These are phyloP conservation scores for Clunio marinus DNA, from an alignment of 2,888 invertebrate species.

Conservation along the genomic window DNA sequence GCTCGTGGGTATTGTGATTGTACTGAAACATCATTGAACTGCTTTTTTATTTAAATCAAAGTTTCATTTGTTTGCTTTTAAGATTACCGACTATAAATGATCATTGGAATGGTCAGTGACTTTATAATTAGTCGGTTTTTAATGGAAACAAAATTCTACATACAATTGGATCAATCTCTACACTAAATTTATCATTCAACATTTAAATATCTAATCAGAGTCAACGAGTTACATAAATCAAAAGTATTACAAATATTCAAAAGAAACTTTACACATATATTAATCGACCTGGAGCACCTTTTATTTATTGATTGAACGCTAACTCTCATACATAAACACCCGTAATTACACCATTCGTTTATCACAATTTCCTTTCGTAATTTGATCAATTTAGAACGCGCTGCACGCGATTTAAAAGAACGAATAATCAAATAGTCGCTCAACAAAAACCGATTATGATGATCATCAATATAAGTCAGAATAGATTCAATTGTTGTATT, in stretches of 20 bases:
- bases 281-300: too few species aligned
- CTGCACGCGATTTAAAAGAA: constrained; percentile 12
- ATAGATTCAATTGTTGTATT: background rate
- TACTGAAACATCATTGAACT: background rate
- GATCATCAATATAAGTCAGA: background rate
- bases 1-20: background rate
- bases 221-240: too few species aligned
- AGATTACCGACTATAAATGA: too few species aligned
- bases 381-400: constrained; percentile 9
- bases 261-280: too few species aligned
- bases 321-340: background rate
- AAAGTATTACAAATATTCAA: too few species aligned
- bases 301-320: constrained; percentile 7
- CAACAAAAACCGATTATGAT: background rate
- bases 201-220: too few species aligned
- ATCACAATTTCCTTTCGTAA: constrained; percentile 1
- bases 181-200: too few species aligned
- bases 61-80: background rate
- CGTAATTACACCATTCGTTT: background rate
- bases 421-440: background rate
- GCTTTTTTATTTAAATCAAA: background rate
- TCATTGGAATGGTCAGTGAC: too few species aligned
- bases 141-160: too few species aligned
- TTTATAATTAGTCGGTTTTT: too few species aligned
- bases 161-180: too few species aligned